Evolutionary conservation across 1,140 invertebrate species (phyloP).

Genomic region (Ostrea edulis): DNA sequence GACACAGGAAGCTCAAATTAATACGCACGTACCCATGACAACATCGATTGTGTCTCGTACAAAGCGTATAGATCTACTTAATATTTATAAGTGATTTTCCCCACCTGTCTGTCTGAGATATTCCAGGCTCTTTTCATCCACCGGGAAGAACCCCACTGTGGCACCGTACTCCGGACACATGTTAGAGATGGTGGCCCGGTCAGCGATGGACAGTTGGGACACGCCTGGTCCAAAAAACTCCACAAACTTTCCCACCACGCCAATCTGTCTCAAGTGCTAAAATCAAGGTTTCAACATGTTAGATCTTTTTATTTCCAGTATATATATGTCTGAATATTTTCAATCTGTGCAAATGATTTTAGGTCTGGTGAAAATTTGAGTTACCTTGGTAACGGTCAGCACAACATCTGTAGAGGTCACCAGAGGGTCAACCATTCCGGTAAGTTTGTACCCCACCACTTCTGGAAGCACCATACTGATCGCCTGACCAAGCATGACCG

Average conservation of each 20-base stretch:
- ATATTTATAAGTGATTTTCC: background rate
- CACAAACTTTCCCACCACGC: constrained; percentile 99
- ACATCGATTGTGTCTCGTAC: too few relatives aligned
- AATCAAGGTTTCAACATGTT: constrained; percentile 41
- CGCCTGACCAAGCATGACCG: constrained; percentile 91
- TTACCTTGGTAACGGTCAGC: constrained; percentile 97
- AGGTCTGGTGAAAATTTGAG: background rate
- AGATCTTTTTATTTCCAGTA: background rate
- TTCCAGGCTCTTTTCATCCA: constrained; percentile 91
- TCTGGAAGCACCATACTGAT: constrained; percentile 97
- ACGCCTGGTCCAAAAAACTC: constrained; percentile 99
- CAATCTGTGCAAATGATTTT: too few relatives aligned
- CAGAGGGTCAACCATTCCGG: constrained; percentile 89
- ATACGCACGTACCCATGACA: too few relatives aligned
- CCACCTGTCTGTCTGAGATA: constrained; percentile 95
- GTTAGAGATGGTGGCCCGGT: constrained; percentile 89
- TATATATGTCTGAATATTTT: too few relatives aligned
- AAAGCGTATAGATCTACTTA: too few relatives aligned
- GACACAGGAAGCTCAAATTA: background rate
- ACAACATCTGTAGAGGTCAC: constrained; percentile 99
- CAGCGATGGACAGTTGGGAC: constrained; percentile 93
- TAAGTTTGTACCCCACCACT: constrained; percentile 96
- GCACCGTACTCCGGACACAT: constrained; percentile 98
- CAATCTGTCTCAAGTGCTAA: constrained; percentile 93
- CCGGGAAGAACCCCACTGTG: constrained; percentile 97